Base-by-base conservation (phyloP, 2,797 vertebrate species). In the Phataginus tetradactyla region DNA sequence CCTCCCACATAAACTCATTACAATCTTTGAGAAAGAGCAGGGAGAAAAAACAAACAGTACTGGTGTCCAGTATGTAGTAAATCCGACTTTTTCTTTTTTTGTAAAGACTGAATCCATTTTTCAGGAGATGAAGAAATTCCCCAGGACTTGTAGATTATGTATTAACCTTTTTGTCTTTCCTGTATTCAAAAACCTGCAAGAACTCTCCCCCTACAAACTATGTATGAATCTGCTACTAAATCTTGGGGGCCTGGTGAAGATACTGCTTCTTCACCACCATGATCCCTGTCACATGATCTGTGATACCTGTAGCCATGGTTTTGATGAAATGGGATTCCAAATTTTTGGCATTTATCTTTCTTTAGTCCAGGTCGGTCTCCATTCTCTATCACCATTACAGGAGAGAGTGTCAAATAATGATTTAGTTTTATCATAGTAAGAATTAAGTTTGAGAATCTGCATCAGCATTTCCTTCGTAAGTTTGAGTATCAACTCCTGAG, bases 401-500 rank as follows among this genome's bases (percentile, higher is more conserved):
- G 99, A 99, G 98, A 99, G 99, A 98, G 99, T 99, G 97, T 99
- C 99, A 85, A 99, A 99, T 98, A 99, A 99, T 86, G 99, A 99
- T 98, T 99, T 99, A 98, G 99, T 98, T 99, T 99, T 99, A 98
- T 99, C 99, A 51, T 99, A 99, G 97, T 99, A 99, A 96, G 98
- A 99, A 21, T 99, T 98, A 95, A 99, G 98, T 64, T 98, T 99
- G 85, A 98, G 98, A 97, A 80, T 99, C 97, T 94, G 99, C 99
- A 64, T 99, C 99, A 0, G 97, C 97, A 83, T 99, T 98, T 55
- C 98, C 99, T 98, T 99, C 99, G 0, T 84, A 99, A 97, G 98
- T 98, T 88, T 99, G 99, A 39, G 98, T 99, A 96, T 99, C 99
- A 4, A 98, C 98, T 4, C 98, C 99, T 0, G 99, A 98, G 72